A percentile compares a stretch with the other conserved stretches of the same genome.
These are phyloP conservation scores for Semaprochilodus insignis DNA, from an alignment of 2,797 vertebrate species.

Conservation along the genomic window DNA sequence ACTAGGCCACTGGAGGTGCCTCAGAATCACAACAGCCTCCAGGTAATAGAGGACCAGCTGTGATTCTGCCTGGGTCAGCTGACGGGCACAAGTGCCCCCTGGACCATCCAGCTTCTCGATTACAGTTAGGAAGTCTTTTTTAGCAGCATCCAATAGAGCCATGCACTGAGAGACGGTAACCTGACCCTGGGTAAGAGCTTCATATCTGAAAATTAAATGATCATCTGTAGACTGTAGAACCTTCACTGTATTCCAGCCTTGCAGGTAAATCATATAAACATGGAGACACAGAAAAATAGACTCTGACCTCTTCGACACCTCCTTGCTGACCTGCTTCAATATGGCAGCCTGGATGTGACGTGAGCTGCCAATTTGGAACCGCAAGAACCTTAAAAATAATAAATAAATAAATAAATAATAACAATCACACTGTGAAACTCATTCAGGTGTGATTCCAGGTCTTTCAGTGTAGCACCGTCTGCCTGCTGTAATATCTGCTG, in stretches of 20 bases:
- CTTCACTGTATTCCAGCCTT: too few species aligned
- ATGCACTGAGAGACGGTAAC: background rate
- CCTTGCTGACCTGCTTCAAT: background rate
- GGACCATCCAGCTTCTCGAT: background rate
- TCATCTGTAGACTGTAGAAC: too few species aligned
- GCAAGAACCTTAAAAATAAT: background rate
- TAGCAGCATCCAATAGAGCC: slow-evolving; percentile 20
- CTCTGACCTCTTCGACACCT: background rate
- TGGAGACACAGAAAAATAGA: too few species aligned
- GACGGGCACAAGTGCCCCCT: background rate
- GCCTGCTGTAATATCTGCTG: background rate
- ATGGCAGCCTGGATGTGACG: background rate
- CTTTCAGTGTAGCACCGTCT: background rate
- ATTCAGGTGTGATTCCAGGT: background rate
- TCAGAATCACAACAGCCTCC: slow-evolving; percentile 20
- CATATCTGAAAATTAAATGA: too few species aligned
- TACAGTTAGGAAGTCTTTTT: slow-evolving; percentile 7
- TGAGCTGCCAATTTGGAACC: background rate
- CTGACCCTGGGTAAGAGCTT: too few species aligned
- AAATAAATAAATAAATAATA: too few species aligned
- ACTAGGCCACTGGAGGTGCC: slow-evolving; percentile 22
- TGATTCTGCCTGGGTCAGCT: background rate
- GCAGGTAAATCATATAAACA: too few species aligned
- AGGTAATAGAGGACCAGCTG: slow-evolving; percentile 26
- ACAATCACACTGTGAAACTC: too few species aligned